Evolutionary conservation across 2,888 invertebrate species (phyloP).

Genomic region (Ormyrus labotus): DNA sequence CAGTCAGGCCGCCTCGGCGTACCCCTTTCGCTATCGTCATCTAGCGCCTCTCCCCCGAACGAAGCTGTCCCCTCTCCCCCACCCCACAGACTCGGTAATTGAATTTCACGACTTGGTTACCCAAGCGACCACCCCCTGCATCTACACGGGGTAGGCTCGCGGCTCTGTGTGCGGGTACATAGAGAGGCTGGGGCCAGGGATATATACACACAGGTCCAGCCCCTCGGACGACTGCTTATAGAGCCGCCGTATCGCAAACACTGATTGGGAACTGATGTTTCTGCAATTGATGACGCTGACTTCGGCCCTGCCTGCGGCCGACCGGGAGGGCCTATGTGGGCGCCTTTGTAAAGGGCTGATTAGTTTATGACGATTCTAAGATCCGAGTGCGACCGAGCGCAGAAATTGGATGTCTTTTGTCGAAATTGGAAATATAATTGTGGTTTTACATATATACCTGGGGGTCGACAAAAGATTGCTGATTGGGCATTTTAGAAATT

Average conservation of each 20-base stretch:
- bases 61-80: neutral
- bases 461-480: too few species aligned
- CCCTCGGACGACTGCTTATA: constrained; percentile 29
- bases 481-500: too few species aligned
- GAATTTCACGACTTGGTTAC: constrained; percentile 76
- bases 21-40: constrained; percentile 42
- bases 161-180: neutral
- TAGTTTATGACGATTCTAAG: constrained; percentile 42
- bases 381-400: neutral
- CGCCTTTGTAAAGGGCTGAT: constrained; percentile 36
- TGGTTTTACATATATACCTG: too few species aligned
- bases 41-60: constrained; percentile 26
- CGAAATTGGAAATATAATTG: too few species aligned
- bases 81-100: constrained; percentile 71
- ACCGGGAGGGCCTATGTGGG: neutral
- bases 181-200: neutral
- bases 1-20: constrained; percentile 30
- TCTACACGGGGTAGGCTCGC: too few species aligned
- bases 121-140: constrained; percentile 66
- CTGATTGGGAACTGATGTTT: constrained; percentile 54
- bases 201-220: neutral
- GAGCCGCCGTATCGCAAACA: constrained; percentile 45
- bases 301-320: neutral
- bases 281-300: constrained; percentile 55
- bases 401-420: too few species aligned